These are phyloP conservation scores for Coracias cyanogaster DNA, from an alignment of 2,797 vertebrate genomes.

Conservation along the genomic window DNA sequence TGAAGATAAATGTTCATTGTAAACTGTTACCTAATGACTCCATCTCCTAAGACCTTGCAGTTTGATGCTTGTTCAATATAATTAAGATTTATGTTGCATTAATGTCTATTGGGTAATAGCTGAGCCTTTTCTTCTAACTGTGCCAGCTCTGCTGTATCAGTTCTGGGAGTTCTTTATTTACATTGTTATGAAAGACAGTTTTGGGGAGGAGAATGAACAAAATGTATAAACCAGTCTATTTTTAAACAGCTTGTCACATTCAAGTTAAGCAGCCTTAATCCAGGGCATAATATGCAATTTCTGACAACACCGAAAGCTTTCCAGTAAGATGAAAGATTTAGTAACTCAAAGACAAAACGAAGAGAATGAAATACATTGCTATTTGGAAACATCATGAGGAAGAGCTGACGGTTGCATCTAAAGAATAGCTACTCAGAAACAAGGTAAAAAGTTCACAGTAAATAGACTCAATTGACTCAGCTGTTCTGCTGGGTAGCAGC, in stretches of 20 bases:
- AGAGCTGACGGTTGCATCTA: background rate
- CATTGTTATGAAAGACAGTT: slow-evolving; percentile 10
- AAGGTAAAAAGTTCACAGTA: slow-evolving; percentile 39
- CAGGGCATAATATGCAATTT: background rate
- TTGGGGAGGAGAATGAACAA: background rate
- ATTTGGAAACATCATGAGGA: background rate
- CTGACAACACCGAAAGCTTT: background rate
- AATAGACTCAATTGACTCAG: background rate
- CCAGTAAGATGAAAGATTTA: background rate
- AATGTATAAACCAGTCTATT: background rate
- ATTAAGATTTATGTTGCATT: slow-evolving; percentile 67
- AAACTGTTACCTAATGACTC: slow-evolving; percentile 30
- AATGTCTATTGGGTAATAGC: slow-evolving; percentile 24
- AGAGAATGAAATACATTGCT: background rate
- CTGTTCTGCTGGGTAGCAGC: background rate
- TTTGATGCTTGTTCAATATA: slow-evolving; percentile 25
- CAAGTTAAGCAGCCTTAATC: slow-evolving; percentile 29
- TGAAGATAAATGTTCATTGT: slow-evolving; percentile 22
- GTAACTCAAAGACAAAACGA: slow-evolving; percentile 4
- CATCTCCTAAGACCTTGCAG: background rate
- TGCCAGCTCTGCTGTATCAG: slow-evolving; percentile 10
- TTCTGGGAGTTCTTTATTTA: slow-evolving; percentile 43
- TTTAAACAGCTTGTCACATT: slow-evolving; percentile 32
- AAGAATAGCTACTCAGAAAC: background rate
- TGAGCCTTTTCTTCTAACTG: background rate